Percentiles rank a stretch among this genome's conserved stretches.
phyloP scores from a whole-genome alignment of 2,113 vertebrate species.

The Amia ocellicauda region DNA sequence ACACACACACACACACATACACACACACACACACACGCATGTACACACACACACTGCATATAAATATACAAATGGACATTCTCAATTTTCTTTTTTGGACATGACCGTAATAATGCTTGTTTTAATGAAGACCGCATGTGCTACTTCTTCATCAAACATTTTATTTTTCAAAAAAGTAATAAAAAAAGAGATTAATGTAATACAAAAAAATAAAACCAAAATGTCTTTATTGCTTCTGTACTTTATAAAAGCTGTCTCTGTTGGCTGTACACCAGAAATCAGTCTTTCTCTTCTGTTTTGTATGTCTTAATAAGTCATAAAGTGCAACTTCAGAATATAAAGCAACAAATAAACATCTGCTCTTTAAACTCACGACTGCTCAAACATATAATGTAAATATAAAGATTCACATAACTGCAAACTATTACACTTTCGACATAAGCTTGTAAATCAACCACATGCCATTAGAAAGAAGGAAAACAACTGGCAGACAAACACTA shows the following conservation, averaged over 20 bases:
- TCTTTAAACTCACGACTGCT: neutral
- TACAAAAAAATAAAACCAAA: neutral
- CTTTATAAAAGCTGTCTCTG: neutral
- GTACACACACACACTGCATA: too few species aligned
- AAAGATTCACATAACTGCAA: constrained; percentile 17
- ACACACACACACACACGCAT: too few species aligned
- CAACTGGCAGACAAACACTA: neutral
- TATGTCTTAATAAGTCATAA: constrained; percentile 20
- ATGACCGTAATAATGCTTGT: too few species aligned
- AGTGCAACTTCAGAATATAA: constrained; percentile 16
- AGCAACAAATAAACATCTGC: constrained; percentile 11
- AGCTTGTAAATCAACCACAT: too few species aligned
- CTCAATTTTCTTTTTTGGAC: too few species aligned
- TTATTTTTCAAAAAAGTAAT: neutral
- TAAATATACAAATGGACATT: too few species aligned
- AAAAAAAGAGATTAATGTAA: constrained; percentile 9
- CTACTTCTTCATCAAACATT: neutral
- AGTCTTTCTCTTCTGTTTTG: neutral
- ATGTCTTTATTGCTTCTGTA: constrained; percentile 1
- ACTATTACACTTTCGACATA: neutral
- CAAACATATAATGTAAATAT: neutral
- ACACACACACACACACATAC: too few species aligned
- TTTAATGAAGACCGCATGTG: too few species aligned
- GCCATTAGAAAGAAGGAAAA: neutral
- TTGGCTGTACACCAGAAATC: neutral